Evolutionary conservation across 2,888 invertebrate species (phyloP), one percentile per base, ranked within the genome.

Genomic region (Archaeoteleia sp.): DNA sequence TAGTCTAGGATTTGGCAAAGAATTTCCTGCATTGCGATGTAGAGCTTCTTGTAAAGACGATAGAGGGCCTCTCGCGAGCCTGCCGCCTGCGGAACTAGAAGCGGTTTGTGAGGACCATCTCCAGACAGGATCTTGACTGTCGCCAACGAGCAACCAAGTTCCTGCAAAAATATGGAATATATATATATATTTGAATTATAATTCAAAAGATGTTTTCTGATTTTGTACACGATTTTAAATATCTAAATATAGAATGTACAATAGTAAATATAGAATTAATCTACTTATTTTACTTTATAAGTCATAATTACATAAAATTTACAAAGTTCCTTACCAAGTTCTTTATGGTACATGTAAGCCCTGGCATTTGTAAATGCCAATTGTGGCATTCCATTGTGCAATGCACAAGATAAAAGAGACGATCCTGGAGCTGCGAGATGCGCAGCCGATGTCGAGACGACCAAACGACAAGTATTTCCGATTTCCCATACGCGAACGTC

Each of bases 331-430:
- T 88, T 86, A 91, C 96, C 94, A 78, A 97, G 87, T 78, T 92
- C 91, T 71, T 89, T 87, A 74, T 93, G 92, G 83, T 93, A 97
- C 58, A 94, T 91, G 80, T 93, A 97, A 1, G 95, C 93, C 81
- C 92, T 91, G 14, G 95, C 95, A 80, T 93, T 95, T 23, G 92
- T 92, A 25, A 97, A 88, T n/a, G 93, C 90, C 70, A 97, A 88
- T 80, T 96, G 88, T 0, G 96, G 96, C 80, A 91, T 89, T 15
- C 94, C 94, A 67, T 92, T 90, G 67, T 93, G 78, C n/a, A 85
- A 61, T 10, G 80, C 81, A 40, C 84, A 85, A 1, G 81, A 80
- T 8, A 83, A 66, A 23, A 85, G 66, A 1, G 82, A 81, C 1
- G 77, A 78, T 20, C 83, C 83, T 7, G 83, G 81, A 13, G 80